Percentiles rank a stretch among this genome's conserved stretches.
These are phyloP conservation scores for Prosopocoilus inquinatus DNA, from an alignment of 2,888 invertebrate species.

Conservation along the genomic window DNA sequence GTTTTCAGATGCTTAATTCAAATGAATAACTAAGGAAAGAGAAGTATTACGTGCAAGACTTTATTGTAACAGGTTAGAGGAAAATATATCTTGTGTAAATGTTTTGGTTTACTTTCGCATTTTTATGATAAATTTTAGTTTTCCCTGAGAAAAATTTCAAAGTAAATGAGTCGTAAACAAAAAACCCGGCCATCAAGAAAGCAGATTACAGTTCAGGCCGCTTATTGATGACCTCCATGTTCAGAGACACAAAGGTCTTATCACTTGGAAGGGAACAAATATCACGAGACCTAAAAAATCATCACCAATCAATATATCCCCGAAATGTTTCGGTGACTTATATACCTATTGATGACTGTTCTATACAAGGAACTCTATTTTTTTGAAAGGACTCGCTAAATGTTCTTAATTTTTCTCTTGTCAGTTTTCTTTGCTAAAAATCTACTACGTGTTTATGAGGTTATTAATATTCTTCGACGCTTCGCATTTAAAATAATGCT, in stretches of 20 bases:
- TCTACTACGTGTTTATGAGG: slow-evolving; percentile 15
- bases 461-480: slow-evolving; percentile 19
- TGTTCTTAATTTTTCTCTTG: slow-evolving; percentile 32
- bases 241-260: slow-evolving; percentile 51
- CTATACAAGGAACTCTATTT: slow-evolving; percentile 45
- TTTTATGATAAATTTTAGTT: slow-evolving; percentile 38
- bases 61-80: no score
- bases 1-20: no score
- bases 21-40: no score
- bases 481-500: slow-evolving; percentile 17
- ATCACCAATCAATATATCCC: slow-evolving; percentile 46
- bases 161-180: slow-evolving; percentile 50
- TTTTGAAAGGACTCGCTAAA: slow-evolving; percentile 26
- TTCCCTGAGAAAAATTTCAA: slow-evolving; percentile 40
- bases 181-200: slow-evolving; percentile 46
- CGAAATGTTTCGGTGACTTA: slow-evolving; percentile 46
- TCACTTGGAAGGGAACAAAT: slow-evolving; percentile 49
- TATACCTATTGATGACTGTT: slow-evolving; percentile 50
- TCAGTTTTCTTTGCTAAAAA: slow-evolving; percentile 18
- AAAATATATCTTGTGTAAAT: no score
- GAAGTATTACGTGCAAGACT: no score
- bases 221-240: slow-evolving; percentile 51
- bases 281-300: slow-evolving; percentile 46
- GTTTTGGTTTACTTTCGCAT: slow-evolving; percentile 1
- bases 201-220: slow-evolving; percentile 48